Conservation (phyloP, 2,888 invertebrate genomes). For the Polymixis lichenea region DNA sequence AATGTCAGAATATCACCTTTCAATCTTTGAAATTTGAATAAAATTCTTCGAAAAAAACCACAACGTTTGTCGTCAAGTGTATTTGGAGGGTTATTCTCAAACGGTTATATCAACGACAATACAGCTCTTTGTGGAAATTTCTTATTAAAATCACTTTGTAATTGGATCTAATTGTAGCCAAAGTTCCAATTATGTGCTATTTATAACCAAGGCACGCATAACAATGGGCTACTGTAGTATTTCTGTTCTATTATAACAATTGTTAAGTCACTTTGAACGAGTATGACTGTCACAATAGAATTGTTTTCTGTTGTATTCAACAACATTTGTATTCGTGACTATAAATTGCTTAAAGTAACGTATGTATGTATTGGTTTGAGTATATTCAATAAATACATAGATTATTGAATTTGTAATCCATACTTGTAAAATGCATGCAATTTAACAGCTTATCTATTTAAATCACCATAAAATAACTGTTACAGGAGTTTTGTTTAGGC, state of each 20-base stretch:
- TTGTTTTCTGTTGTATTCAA: constrained; percentile 23
- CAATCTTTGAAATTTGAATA: constrained; percentile 8
- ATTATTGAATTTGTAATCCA: background rate
- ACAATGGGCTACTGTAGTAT: constrained; percentile 33
- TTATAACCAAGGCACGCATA: constrained; percentile 45
- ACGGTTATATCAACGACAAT: constrained; percentile 10
- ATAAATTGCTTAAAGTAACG: constrained; percentile 14
- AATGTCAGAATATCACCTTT: background rate
- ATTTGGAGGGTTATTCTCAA: constrained; percentile 11
- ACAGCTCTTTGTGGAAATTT: constrained; percentile 28
- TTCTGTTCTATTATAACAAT: constrained; percentile 38
- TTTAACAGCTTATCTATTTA: background rate
- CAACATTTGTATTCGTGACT: constrained; percentile 13
- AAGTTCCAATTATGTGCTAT: constrained; percentile 28
- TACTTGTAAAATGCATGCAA: background rate
- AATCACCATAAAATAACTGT: background rate
- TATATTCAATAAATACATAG: background rate
- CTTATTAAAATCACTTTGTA: constrained; percentile 33
- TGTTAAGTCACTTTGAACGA: constrained; percentile 29
- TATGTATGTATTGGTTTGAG: background rate
- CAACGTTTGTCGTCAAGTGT: background rate
- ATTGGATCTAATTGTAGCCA: constrained; percentile 23
- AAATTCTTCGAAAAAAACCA: constrained; percentile 1
- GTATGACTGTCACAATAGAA: constrained; percentile 27
- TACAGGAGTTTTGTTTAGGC: background rate